Evolutionary conservation across 2,113 vertebrate species (phyloP).

Genomic region (Lepus europaeus): DNA sequence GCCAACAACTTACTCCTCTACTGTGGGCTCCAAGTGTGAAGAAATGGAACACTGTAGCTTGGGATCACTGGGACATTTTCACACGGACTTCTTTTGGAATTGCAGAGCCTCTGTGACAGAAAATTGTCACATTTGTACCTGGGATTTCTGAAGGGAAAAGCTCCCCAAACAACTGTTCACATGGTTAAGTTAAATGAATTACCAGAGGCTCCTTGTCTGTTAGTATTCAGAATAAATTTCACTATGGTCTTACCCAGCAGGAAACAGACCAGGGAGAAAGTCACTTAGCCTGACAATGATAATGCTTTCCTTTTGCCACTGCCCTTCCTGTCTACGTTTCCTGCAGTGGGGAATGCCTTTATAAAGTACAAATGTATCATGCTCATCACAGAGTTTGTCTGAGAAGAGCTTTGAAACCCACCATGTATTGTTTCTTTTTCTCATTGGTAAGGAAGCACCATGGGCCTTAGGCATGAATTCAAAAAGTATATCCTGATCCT

Average conservation of each 20-base stretch:
- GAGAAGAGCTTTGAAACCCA: conserved; percentile 12
- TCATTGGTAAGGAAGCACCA: conserved; percentile 12
- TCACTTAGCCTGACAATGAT: no score
- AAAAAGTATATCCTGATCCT: not conserved
- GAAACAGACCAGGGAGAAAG: not conserved
- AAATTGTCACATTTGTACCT: not conserved
- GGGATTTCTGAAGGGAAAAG: not conserved
- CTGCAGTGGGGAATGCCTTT: accelerated
- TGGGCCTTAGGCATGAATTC: not conserved
- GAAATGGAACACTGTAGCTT: not conserved
- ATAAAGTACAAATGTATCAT: not conserved
- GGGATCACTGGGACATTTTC: not conserved
- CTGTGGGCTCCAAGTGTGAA: not conserved
- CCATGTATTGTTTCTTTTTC: not conserved
- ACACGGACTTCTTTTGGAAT: not conserved
- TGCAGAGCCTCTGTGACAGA: not conserved
- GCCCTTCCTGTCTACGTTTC: no score
- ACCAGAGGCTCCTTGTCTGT: not conserved
- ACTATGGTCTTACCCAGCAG: not conserved
- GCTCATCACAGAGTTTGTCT: not conserved
- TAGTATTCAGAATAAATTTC: not conserved
- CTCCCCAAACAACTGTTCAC: not conserved
- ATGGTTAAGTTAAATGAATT: not conserved
- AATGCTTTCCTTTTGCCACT: not conserved
- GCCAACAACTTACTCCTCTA: not conserved